Conservation (phyloP, 2,113 vertebrate species). For the Hyaena hyaena region DNA sequence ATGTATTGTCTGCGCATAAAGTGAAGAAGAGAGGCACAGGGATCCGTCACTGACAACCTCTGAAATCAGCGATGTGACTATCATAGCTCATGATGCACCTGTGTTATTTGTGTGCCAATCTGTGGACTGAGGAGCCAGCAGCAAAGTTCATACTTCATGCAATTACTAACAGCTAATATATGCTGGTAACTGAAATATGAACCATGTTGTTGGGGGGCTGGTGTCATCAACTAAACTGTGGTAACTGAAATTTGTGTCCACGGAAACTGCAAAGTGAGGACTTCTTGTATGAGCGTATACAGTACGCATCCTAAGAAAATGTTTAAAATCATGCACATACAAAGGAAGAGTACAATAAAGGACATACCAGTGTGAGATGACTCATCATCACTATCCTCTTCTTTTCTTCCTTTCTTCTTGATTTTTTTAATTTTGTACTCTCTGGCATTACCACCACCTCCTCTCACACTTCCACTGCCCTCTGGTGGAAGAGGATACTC, state of each 20-base stretch:
- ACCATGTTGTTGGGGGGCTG: neutral
- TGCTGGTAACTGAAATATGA: neutral
- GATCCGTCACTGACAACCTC: neutral
- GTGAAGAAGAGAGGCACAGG: neutral
- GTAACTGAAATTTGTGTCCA: constrained; percentile 5
- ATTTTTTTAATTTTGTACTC: constrained; percentile 94
- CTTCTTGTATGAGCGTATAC: neutral
- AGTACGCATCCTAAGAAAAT: neutral
- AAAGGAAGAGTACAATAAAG: constrained; percentile 48
- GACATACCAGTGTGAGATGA: constrained; percentile 84
- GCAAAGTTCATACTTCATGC: neutral
- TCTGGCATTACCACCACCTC: constrained; percentile 93
- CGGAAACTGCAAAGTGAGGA: constrained; percentile 2
- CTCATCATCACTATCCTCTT: constrained; percentile 96
- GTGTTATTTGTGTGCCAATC: neutral
- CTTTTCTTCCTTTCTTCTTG: constrained; percentile 95
- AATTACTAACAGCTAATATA: neutral
- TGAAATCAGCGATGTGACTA: neutral
- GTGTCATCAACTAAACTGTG: constrained; percentile 10
- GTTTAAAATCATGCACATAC: neutral
- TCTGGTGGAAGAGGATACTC: constrained; percentile 86
- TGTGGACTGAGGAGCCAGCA: neutral
- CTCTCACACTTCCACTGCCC: constrained; percentile 92
- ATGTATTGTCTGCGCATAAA: neutral
- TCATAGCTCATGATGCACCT: neutral